Evolutionary conservation across 2,888 invertebrate species (phyloP), one percentile per base, ranked within the genome.

Genomic region (Oscheius onirici): DNA sequence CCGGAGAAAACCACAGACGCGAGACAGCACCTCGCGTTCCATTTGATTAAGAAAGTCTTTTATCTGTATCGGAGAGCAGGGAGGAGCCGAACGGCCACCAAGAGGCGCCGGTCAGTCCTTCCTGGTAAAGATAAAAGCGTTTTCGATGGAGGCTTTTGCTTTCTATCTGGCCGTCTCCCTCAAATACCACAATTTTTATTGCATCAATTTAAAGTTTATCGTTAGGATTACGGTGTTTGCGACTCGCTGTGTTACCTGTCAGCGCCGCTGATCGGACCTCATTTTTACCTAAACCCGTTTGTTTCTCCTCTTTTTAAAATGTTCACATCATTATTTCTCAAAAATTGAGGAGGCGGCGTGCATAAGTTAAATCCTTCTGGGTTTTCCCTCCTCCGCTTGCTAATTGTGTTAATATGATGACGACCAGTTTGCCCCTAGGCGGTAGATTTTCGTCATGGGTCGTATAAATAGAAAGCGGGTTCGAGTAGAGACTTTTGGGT

Each of bases 391-490:
- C 55, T 26, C 55, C 55, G 55, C 55, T 26, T 13, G 41, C 41
- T 58, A 58, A 58, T 58, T 58, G 58, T 58, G 58, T 58, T 58
- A 58, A 58, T 58, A 58, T 40, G 41, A 58, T 58, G 58, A 58
- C 58, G 58, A 58, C 20, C 43, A 58, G 41, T 58, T 58, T 58
- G 41, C 41, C 58, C 40, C 41, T 41, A 20, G 58, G 58, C 41
- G 8, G 41, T 40, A 22, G 58, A 58, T 58, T 58, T 58, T 58
- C 58, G 58, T 58, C 58, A 58, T 17, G 22, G n/a, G 13, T 24
- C 28, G 20, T 58, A 40, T 58, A 58, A 58, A 58, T 58, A 58
- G 58, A 34, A 34, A 13, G 20, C 5, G 17, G 20, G 41, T 20
- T 58, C 6, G 41, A 58, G 41, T n/a, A 5, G 34, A 34, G 34